Conservation (phyloP, 2,113 vertebrate species). For the Cochlearius cochlearius region DNA sequence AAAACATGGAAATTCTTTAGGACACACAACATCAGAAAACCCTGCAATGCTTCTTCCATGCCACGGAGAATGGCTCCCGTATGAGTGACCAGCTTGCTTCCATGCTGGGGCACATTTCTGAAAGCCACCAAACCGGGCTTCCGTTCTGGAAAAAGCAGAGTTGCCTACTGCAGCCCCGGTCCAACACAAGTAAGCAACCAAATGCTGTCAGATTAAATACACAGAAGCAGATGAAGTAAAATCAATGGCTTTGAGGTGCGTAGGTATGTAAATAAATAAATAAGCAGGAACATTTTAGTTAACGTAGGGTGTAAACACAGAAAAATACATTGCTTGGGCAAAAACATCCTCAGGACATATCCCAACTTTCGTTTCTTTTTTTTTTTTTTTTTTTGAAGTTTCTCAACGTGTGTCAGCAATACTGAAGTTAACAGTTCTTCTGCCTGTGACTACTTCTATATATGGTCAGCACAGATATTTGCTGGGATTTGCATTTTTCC, state of each 20-base stretch:
- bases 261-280: not conserved
- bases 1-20: not conserved
- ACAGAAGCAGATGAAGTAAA: not conserved
- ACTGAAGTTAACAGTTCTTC: not conserved
- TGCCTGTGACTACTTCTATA: slow-evolving; percentile 26
- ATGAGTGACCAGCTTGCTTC: not conserved
- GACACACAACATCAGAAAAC: not conserved
- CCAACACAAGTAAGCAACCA: not conserved
- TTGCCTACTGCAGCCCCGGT: not conserved
- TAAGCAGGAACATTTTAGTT: not conserved
- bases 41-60: not conserved
- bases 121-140: not conserved
- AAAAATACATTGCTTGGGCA: not conserved
- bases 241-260: not conserved
- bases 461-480: slow-evolving; percentile 34
- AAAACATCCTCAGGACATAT: not conserved
- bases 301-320: not conserved
- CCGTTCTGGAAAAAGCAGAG: not conserved
- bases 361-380: not conserved
- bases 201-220: not conserved
- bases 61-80: not conserved
- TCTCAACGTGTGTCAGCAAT: not conserved
- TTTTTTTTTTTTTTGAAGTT: not conserved
- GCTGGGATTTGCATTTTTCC: not conserved
- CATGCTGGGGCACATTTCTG: not conserved